Evolutionary conservation across 2,113 vertebrate species (phyloP).

Genomic region (Machaerirhynchus nigripectus): DNA sequence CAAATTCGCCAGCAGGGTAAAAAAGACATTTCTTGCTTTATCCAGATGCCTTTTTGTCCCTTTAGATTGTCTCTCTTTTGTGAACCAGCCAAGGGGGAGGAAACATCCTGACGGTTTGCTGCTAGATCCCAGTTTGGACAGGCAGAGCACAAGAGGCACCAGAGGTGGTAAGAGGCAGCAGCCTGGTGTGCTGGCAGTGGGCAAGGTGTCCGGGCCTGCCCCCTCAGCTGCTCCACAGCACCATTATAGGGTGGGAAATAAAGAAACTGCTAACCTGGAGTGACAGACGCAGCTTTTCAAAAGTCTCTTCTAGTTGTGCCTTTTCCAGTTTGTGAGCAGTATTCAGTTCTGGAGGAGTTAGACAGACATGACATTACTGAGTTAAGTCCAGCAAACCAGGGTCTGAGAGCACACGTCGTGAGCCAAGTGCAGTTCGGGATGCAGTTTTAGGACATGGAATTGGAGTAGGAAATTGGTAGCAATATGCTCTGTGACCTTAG

Average conservation of each 20-base stretch:
- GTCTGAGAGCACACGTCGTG: accelerated
- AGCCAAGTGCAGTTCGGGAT: accelerated
- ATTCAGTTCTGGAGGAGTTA: slow-evolving; percentile 80
- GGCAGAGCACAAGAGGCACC: background rate
- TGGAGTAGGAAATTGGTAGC: background rate
- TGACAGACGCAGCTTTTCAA: slow-evolving; percentile 89
- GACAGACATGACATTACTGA: background rate
- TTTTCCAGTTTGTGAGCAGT: slow-evolving; percentile 88
- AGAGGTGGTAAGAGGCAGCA: background rate
- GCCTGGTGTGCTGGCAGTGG: background rate
- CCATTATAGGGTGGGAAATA: background rate
- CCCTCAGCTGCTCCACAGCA: accelerated
- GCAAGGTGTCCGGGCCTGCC: background rate
- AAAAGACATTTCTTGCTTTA: background rate
- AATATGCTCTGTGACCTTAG: background rate
- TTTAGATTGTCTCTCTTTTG: background rate
- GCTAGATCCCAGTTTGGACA: background rate
- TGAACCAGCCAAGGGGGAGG: background rate
- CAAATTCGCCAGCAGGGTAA: background rate
- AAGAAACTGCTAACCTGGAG: slow-evolving; percentile 81
- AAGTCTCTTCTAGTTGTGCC: slow-evolving; percentile 87
- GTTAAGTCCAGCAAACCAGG: background rate
- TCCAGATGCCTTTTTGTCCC: background rate
- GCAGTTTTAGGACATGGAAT: background rate
- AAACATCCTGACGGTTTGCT: background rate